These are phyloP conservation scores for Microtus montanus DNA, from an alignment of 2,113 vertebrate genomes.

Conservation along the genomic window DNA sequence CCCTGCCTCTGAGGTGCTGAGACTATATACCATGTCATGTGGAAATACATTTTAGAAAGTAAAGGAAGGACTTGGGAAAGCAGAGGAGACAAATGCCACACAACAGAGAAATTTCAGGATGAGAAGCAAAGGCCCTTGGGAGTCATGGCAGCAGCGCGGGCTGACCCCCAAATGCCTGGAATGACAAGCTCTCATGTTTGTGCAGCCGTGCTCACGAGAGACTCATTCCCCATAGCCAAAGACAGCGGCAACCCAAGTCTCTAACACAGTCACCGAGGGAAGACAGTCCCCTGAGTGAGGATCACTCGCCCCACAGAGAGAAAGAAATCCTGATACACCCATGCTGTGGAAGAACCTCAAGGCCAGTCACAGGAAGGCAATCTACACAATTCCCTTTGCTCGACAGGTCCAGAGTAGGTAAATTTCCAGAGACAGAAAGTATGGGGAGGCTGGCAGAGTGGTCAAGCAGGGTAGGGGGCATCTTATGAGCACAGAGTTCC, in stretches of 20 bases:
- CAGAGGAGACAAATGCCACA: slow-evolving; percentile 30
- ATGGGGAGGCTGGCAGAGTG: not conserved
- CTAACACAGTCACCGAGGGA: fast-evolving
- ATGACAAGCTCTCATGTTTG: not conserved
- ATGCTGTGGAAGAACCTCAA: not conserved
- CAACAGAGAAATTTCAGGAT: slow-evolving; percentile 16
- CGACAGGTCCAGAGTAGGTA: not conserved
- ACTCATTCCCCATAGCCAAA: not conserved
- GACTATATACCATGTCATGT: not conserved
- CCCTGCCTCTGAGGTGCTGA: not conserved
- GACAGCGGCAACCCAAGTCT: not conserved
- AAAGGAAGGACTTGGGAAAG: not conserved
- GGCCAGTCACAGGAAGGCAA: not conserved
- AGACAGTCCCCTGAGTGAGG: fast-evolving
- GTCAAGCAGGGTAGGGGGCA: not conserved
- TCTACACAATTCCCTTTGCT: not conserved
- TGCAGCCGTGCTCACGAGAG: not conserved
- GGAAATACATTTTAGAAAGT: slow-evolving; percentile 18
- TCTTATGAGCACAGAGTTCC: not conserved
- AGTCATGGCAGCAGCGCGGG: not conserved
- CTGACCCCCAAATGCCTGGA: not conserved
- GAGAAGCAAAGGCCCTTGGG: not conserved
- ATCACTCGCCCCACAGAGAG: not conserved
- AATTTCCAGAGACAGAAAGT: not conserved
- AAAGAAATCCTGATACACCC: not conserved